Conservation (phyloP, 2,888 invertebrate genomes). For the Eurois occulta region DNA sequence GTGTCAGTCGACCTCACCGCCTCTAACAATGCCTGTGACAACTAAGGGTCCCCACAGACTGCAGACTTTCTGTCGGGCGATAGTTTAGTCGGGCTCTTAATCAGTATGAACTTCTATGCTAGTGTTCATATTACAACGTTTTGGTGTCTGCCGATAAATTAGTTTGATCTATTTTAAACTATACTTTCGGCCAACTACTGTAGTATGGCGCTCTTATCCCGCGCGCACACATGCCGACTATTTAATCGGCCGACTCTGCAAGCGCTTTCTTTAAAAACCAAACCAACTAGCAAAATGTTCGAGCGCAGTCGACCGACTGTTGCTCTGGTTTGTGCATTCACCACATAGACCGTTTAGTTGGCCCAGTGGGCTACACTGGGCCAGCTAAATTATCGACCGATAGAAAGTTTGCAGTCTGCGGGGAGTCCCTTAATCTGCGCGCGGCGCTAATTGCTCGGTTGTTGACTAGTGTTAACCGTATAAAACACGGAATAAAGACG, state of each 20-base stretch:
- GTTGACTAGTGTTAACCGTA: background rate
- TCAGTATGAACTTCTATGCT: background rate
- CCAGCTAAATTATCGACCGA: background rate
- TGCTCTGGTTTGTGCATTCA: background rate
- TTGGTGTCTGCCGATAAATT: background rate
- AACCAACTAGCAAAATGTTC: background rate
- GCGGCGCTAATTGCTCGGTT: background rate
- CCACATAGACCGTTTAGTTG: background rate
- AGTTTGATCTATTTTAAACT: background rate
- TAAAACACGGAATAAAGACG: background rate
- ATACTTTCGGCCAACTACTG: background rate
- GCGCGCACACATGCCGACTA: too few species aligned
- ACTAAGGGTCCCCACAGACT: background rate
- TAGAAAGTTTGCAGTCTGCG: background rate
- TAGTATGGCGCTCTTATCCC: too few species aligned
- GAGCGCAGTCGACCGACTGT: background rate
- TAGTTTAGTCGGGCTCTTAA: background rate
- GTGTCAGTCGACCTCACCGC: background rate
- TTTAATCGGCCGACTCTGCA: background rate
- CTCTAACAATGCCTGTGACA: background rate
- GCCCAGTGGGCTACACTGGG: too few species aligned
- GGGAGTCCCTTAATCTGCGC: background rate
- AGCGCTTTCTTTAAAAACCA: background rate
- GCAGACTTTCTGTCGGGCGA: background rate
- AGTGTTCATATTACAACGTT: background rate